Conservation (phyloP, 2,888 invertebrate genomes). For the Dynastes grantii region DNA sequence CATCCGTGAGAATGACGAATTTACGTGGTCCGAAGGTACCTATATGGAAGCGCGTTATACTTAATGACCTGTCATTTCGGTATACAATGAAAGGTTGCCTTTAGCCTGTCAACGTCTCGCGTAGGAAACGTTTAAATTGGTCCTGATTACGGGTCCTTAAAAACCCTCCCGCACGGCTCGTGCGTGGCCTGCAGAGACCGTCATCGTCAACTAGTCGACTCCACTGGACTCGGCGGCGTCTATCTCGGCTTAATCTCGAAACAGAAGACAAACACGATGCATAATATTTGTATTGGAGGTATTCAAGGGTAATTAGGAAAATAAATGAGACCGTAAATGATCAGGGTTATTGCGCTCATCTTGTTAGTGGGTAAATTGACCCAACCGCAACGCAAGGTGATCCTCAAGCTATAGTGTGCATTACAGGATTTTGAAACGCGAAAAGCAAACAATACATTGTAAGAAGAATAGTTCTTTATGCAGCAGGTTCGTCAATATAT, state of each 20-base stretch:
- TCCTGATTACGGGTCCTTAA: slow-evolving; percentile 49
- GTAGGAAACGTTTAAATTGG: slow-evolving; percentile 53
- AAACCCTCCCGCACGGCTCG: slow-evolving; percentile 42
- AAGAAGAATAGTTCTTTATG: too few relatives aligned
- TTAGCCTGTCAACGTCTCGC: slow-evolving; percentile 51
- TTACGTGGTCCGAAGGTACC: slow-evolving; percentile 34
- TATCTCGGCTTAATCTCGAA: slow-evolving; percentile 26
- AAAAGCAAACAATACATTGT: too few relatives aligned
- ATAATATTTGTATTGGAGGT: slow-evolving; percentile 16
- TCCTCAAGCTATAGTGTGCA: too few relatives aligned
- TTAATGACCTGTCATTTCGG: slow-evolving; percentile 54
- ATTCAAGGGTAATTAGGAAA: slow-evolving; percentile 17
- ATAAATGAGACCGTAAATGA: slow-evolving; percentile 26
- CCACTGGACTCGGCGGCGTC: neutral
- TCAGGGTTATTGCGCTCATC: too few relatives aligned
- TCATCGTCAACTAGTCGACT: neutral
- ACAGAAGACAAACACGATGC: slow-evolving; percentile 21
- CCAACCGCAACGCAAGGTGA: too few relatives aligned
- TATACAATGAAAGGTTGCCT: slow-evolving; percentile 53
- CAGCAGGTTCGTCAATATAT: too few relatives aligned
- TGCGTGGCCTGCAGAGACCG: neutral
- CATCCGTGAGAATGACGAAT: slow-evolving; percentile 48
- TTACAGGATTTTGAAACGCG: too few relatives aligned
- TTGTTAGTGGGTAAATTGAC: too few relatives aligned
- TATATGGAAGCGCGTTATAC: slow-evolving; percentile 53